Evolutionary conservation across 1,140 invertebrate species (phyloP), one percentile per base, ranked within the genome.

Genomic region (Plectus sambesii): DNA sequence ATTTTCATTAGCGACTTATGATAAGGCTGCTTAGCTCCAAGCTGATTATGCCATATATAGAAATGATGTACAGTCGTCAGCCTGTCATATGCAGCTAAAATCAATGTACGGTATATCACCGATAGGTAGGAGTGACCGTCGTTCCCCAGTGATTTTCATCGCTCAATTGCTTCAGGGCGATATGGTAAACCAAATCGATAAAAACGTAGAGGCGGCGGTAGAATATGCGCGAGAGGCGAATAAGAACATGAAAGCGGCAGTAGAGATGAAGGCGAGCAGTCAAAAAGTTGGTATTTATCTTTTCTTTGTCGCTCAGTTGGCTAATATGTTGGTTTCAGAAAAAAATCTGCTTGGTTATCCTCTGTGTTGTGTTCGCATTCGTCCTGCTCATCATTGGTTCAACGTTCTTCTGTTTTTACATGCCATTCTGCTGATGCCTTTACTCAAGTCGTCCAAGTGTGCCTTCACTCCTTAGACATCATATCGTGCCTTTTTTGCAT

Each of bases 371-470:
- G n/a, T 42, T 42, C 36, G 41, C 36, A 4, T 8, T 42, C 8
- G 19, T 42, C 41, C 25, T 30, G 19, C 36, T 42, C 19, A 27
- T 17, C 5, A 30, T 42, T 24, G 41, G 41, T 12, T 42, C 41
- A 4, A 24, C 41, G 8, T 22, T 42, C 4, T 42, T 42, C 20
- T 42, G 41, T 17, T 25, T 42, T 24, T 42, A 42, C 17, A 30
- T 42, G 5, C 41, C 41, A 5, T 27, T 42, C 5, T 42, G 41
- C 17, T 25, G 41, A 23, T 6, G 41, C 20, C n/a, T 12, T 6
- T 6, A n/a, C 12, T n/a, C 19, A 40, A 40, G 29, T n/a, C 19
- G 19, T 12, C 55, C 26, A 51, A 36, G 35, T 3, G 46, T 41
- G 6, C 29, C 8, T 9, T 44, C 23, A 20, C 27, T 36, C 46